Conservation (phyloP, 1,140 invertebrate species). For the Notospermus geniculatus region DNA sequence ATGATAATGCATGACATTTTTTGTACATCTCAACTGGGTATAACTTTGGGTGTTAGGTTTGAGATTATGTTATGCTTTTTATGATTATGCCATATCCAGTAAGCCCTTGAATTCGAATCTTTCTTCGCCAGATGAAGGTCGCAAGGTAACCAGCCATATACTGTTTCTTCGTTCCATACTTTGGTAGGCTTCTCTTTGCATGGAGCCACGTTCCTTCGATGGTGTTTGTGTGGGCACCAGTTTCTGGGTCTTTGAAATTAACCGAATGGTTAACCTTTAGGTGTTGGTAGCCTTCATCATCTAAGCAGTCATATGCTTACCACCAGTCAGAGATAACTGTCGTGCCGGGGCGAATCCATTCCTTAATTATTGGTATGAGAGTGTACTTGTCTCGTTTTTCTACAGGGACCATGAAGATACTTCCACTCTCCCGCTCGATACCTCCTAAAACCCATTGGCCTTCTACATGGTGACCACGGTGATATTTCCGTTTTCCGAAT, state of each 20-base stretch:
- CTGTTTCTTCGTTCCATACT: too few relatives aligned
- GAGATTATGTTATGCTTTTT: too few relatives aligned
- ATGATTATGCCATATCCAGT: too few relatives aligned
- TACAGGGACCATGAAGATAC: constrained; percentile 5
- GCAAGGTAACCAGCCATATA: too few relatives aligned
- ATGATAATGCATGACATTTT: too few relatives aligned
- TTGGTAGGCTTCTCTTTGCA: constrained; percentile 19
- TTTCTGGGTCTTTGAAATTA: constrained; percentile 15
- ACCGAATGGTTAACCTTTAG: constrained; percentile 11
- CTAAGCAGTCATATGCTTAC: background rate
- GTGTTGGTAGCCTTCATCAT: background rate
- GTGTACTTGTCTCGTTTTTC: constrained; percentile 2
- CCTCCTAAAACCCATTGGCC: constrained; percentile 13
- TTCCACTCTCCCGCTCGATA: background rate
- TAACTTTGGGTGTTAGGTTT: too few relatives aligned
- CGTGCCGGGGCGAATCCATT: constrained; percentile 6
- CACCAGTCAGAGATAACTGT: constrained; percentile 10
- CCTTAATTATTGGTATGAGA: constrained; percentile 6
- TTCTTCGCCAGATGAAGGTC: too few relatives aligned
- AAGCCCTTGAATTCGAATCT: too few relatives aligned
- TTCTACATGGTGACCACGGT: too few relatives aligned
- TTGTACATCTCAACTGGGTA: too few relatives aligned
- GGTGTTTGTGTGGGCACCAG: constrained; percentile 13
- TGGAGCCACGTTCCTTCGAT: constrained; percentile 19
- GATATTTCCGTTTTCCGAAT: constrained; percentile 1